Base-by-base conservation (phyloP, 1,140 invertebrate genomes). In the Daktulosphaira vitifoliae region DNA sequence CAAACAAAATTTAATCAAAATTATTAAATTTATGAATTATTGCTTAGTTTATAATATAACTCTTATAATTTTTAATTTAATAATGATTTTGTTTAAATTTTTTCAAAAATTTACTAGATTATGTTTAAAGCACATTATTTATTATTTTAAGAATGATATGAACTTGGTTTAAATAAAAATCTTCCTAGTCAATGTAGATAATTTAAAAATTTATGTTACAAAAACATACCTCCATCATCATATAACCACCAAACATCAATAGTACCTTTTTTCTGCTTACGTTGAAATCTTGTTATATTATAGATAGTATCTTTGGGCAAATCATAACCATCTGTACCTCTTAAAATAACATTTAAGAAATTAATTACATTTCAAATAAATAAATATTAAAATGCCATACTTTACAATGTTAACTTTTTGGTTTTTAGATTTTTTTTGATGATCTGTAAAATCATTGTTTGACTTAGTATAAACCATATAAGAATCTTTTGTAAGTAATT, bases 221-320 rank as follows among this genome's bases (percentile, higher is more conserved):
- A 33, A 11, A 44, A 1, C 25, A 46, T 67, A 73, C 80, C 81
- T 70, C 81, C 84, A 75, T 86, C 84, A 74, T 86, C 84, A 72
- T 82, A 86, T 4, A 86, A 73, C 84, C 84, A 87, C 82, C 83
- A 85, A 6, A 86, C 82, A 74, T 85, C 83, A 66, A 85, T 81
- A 39, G 78, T 79, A 23, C 81, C 81, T 73, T 76, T 76, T 25
- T 73, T 73, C 68, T 78, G 76, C 68, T 77, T 78, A n/a, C 74
- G 68, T 66, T 74, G 72, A 49, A 66, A 66, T 23, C 25, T 38
- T 5, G 65, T 54, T 7, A 66, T 66, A 3, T 66, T 38, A 25
- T 56, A 39, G n/a, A 54, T 48, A 22, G 11, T 56, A 8, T 66
- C 65, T 53, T 44, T 66, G 9, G 65, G 42, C 38, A 62, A 62